Evolutionary conservation across 2,797 vertebrate genomes (phyloP), one percentile per base, ranked within the genome.

Genomic region (Chloroceryle amazona): DNA sequence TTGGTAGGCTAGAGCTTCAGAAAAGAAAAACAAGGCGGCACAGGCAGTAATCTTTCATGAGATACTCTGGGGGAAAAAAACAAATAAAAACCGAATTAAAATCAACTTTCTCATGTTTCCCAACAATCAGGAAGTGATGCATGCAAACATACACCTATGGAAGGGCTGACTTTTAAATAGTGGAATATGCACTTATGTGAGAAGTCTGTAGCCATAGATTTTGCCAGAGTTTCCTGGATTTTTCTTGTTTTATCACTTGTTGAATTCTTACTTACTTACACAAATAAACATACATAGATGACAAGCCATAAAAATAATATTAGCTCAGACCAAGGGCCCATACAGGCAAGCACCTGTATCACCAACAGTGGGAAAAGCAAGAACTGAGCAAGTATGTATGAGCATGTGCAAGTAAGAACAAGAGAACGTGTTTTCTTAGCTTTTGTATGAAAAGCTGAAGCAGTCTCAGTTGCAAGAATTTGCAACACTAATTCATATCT

Each of bases 401-500:
- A 65, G 11, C 21, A 18, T 47, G 31, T 25, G 5, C 20, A 65
- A 57, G 16, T 13, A 81, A 61, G 9, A 87, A 39, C 0, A 95
- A 91, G 11, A 90, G 31, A 72, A 44, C 11, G 41, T 61, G 62
- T 83, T 12, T 29, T 72, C 29, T 71, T 39, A 71, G 63, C 49
- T 73, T 51, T 60, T 60, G 21, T 41, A 84, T 21, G 41, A 95
- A 93, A 93, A 94, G 47, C 11, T 72, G 81, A 94, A 96, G 28
- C 35, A 83, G 52, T 68, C 74, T 83, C 10, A 18, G 8, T 62
- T 94, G 55, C 33, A 93, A 86, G 66, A 93, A 97, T 96, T 62
- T 96, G 58, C 86, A 86, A 78, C 91, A 57, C 67, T 89, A 91
- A 89, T 94, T 90, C 81, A 95, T 14, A 52, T 31, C 15, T 35